phyloP scores from a whole-genome alignment of 2,888 invertebrate species.

The Dasypogon diadema region DNA sequence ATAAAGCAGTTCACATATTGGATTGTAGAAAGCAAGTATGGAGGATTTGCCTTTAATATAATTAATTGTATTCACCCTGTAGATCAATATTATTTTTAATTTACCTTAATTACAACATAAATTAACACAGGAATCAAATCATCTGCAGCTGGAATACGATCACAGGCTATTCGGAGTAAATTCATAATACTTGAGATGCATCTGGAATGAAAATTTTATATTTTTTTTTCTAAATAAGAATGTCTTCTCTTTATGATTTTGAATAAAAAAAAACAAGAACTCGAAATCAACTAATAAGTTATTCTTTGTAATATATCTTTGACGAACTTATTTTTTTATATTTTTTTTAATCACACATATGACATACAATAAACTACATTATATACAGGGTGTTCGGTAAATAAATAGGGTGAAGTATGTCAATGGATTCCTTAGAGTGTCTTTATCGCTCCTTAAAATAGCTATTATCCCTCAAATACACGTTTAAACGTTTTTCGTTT shows the following conservation, averaged over 20 bases:
- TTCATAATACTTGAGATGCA: slow-evolving; percentile 96
- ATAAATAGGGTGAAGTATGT: no score
- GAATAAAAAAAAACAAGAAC: neutral
- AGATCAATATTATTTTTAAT: no score
- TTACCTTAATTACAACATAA: slow-evolving; percentile 93
- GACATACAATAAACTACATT: no score
- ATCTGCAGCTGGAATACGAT: slow-evolving; percentile 88
- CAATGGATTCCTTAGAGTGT: no score
- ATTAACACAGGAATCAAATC: slow-evolving; percentile 97
- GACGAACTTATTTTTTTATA: no score
- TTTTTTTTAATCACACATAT: no score
- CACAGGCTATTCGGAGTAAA: slow-evolving; percentile 86
- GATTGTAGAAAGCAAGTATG: slow-evolving; percentile 91
- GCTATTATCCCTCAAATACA: no score
- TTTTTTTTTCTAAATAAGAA: neutral
- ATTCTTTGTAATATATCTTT: neutral
- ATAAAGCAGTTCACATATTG: slow-evolving; percentile 96
- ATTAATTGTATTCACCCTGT: neutral
- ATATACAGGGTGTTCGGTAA: no score
- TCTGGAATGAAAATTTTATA: slow-evolving; percentile 64
- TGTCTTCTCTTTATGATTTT: neutral
- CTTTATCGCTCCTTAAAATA: no score
- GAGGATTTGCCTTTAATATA: slow-evolving; percentile 88
- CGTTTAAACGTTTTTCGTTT: no score
- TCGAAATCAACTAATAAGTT: neutral